Percentiles rank a stretch among this genome's conserved stretches.
These are phyloP conservation scores for Otis tarda DNA, from an alignment of 2,113 vertebrate species.

Conservation along the genomic window DNA sequence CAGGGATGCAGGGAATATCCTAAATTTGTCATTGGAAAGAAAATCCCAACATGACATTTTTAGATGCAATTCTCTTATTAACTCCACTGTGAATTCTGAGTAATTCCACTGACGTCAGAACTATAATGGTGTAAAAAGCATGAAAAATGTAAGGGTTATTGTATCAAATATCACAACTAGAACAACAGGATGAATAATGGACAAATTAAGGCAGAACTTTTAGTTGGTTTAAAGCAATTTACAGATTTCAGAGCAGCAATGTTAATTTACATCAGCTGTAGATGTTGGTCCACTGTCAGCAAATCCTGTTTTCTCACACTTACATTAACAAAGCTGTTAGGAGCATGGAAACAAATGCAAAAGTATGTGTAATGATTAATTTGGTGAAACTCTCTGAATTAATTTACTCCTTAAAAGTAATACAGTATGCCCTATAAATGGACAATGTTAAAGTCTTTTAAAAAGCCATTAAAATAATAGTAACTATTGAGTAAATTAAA, in stretches of 20 bases:
- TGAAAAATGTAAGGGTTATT: neutral
- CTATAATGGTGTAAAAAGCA: neutral
- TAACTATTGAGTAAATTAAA: constrained; percentile 51
- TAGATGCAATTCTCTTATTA: neutral
- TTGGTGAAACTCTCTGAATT: constrained; percentile 20
- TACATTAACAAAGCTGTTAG: neutral
- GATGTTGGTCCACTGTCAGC: neutral
- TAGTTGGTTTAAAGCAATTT: neutral
- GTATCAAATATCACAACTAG: neutral
- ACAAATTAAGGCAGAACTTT: neutral
- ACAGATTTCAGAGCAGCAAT: neutral
- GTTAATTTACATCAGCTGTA: neutral
- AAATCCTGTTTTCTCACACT: constrained; percentile 27
- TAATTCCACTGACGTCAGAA: neutral
- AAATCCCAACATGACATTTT: neutral
- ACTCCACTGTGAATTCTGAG: neutral
- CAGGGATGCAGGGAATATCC: neutral
- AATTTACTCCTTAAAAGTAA: constrained; percentile 34
- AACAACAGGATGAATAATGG: neutral
- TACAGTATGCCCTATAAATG: neutral
- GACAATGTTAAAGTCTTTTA: neutral
- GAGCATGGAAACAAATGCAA: neutral
- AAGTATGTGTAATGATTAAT: neutral
- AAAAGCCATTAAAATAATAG: constrained; percentile 24
- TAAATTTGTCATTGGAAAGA: neutral